Base-by-base conservation (phyloP, 37 sponge, comb jelly and placozoan species). In the Halichondria panicea region DNA sequence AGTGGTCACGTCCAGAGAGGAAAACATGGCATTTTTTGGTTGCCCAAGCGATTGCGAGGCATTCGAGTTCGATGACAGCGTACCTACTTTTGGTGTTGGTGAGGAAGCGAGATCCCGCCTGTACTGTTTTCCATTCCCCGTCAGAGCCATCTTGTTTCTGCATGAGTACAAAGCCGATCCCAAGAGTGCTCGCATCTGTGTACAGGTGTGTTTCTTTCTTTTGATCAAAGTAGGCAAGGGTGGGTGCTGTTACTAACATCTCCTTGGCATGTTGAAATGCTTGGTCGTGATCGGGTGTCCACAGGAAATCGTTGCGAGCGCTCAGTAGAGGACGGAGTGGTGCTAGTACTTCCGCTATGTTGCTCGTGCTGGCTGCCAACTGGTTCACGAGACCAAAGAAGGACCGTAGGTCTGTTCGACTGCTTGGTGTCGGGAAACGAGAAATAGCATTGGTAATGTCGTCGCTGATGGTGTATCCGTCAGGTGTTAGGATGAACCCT, bases 311-410 rank as follows among this genome's bases (percentile, higher is more conserved):
- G 43, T 82, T 83, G 15, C 71, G 56, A 19, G 76, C 61, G 70
- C 66, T 82, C 18, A 82, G 68, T 2, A 82, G 57, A 4, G 63
- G 71, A 0, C 71, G 62, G 7, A 80, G 35, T 31, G 74, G 82
- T 22, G 53, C 63, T 35, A 81, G 56, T 15, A 61, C 37, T 30
- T 9, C 55, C 19, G 72, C 73, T 1, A 72, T 42, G 15, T 31
- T 0, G 11, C 36, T 53, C 33, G 31, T 73, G 46, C 55, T 73
- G 6, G 78, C 53, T 43, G 77, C 44, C 32, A 71, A 43, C 40
- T 84, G 85, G 66, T 84, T 84, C 0, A 43, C 71, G 0, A 84
- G 64, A 21, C 77, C 84, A 31, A 57, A 70, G 55, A 84, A 84
- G 24, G 77, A 50, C 13, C 77, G 54, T 11, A 84, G 64, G 64